These are phyloP conservation scores for Pangasius macronema DNA, from an alignment of 2,797 vertebrate species.

Conservation along the genomic window DNA sequence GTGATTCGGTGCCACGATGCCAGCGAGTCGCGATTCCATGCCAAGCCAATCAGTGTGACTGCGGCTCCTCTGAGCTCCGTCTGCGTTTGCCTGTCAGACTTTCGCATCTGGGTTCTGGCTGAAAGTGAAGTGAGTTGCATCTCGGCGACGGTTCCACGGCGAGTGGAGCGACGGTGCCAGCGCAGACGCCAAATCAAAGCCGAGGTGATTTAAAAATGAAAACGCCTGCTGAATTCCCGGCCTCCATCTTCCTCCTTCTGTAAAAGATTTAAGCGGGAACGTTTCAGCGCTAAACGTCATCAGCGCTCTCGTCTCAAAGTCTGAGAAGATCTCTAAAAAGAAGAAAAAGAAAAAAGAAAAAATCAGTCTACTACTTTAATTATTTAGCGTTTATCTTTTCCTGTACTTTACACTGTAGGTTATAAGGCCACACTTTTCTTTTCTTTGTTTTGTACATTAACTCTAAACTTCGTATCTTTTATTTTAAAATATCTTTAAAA, in stretches of 20 bases:
- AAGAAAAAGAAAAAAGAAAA: neutral
- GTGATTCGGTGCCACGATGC: neutral
- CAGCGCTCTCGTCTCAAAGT: neutral
- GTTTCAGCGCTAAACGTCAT: neutral
- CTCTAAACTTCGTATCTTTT: neutral
- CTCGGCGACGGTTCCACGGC: neutral
- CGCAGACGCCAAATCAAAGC: neutral
- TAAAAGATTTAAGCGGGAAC: conserved; percentile 4
- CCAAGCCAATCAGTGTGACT: conserved; percentile 27
- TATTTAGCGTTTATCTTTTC: neutral
- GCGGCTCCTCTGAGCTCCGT: neutral
- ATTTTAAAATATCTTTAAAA: neutral
- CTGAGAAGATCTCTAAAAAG: neutral
- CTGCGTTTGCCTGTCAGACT: neutral
- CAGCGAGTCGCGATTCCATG: neutral
- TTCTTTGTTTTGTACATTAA: neutral
- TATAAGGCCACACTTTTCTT: neutral
- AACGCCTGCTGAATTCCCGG: neutral
- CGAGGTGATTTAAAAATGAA: neutral
- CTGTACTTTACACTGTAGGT: neutral
- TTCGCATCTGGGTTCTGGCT: neutral
- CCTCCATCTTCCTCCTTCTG: neutral
- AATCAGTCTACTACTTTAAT: neutral
- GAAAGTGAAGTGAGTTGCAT: neutral
- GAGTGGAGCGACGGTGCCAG: neutral